Evolutionary conservation across 1,140 invertebrate genomes (phyloP).

Genomic region (Drosophila hydei): DNA sequence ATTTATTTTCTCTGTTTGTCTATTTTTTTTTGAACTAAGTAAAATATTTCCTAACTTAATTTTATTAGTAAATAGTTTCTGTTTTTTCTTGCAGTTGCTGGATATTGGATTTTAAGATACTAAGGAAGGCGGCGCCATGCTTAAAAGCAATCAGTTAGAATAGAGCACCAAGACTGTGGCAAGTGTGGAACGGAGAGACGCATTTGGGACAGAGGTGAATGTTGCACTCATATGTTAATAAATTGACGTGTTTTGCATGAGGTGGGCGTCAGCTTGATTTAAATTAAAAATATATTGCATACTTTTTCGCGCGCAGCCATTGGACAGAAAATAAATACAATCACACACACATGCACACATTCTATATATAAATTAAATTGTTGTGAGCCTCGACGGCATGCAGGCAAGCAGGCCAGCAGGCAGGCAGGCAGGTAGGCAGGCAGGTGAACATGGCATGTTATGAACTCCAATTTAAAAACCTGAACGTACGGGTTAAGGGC

Average conservation of each 20-base stretch:
- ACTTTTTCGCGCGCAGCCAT: slow-evolving; percentile 66
- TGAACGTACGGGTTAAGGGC: slow-evolving; percentile 67
- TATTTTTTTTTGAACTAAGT: too few species aligned
- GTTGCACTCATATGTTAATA: slow-evolving; percentile 73
- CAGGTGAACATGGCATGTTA: slow-evolving; percentile 63
- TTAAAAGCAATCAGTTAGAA: slow-evolving; percentile 28
- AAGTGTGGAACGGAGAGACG: slow-evolving; percentile 11
- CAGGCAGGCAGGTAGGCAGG: background rate
- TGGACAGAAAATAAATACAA: slow-evolving; percentile 57
- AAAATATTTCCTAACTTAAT: background rate
- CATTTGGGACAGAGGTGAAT: slow-evolving; percentile 21
- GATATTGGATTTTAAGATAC: slow-evolving; percentile 10
- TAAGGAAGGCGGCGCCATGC: slow-evolving; percentile 17
- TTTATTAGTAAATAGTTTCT: background rate
- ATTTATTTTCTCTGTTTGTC: too few species aligned
- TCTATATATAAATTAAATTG: slow-evolving; percentile 73
- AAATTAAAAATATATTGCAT: slow-evolving; percentile 82
- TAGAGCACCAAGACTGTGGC: slow-evolving; percentile 25
- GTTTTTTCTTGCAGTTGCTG: slow-evolving; percentile 11
- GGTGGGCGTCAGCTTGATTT: slow-evolving; percentile 69
- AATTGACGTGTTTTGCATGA: slow-evolving; percentile 7
- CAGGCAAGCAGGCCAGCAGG: slow-evolving; percentile 42
- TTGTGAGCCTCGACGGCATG: slow-evolving; percentile 67
- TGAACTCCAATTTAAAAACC: slow-evolving; percentile 76
- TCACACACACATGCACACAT: slow-evolving; percentile 9